Evolutionary conservation across 37 sponge, comb jelly and placozoan species (phyloP).

Genomic region (Bolinopsis microptera): DNA sequence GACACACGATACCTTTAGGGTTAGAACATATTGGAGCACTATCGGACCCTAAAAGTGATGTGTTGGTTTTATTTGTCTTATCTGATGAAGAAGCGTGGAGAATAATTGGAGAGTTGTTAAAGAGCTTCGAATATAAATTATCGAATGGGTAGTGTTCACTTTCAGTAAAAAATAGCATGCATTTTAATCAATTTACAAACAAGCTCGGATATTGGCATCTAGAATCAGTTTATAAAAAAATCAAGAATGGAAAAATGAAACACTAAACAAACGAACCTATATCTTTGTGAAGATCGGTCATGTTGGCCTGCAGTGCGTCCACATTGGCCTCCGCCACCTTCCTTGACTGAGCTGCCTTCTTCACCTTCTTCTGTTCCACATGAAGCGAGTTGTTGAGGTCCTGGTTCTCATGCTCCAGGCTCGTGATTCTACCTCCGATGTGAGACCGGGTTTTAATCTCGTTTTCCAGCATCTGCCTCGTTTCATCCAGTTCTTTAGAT

Average conservation of each 20-base stretch:
- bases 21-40: neutral
- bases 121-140: too few species aligned
- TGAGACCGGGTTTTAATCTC: conserved; percentile 64
- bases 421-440: conserved; percentile 28
- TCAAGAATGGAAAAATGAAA: too few species aligned
- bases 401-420: conserved; percentile 44
- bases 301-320: conserved; percentile 28
- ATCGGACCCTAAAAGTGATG: neutral
- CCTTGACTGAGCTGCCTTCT: conserved; percentile 10
- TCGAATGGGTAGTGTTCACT: too few species aligned
- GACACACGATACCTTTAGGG: neutral
- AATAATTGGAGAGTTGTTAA: too few species aligned
- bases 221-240: too few species aligned
- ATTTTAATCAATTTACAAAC: too few species aligned
- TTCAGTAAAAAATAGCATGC: too few species aligned
- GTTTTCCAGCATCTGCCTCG: conserved; percentile 57
- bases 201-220: too few species aligned
- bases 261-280: conserved; percentile 48
- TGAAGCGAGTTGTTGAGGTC: conserved; percentile 29
- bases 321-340: conserved; percentile 41
- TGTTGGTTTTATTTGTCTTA: neutral
- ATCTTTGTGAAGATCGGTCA: conserved; percentile 53
- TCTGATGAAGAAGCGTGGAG: too few species aligned
- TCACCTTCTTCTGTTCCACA: conserved; percentile 47
- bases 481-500: conserved; percentile 50